Conservation (phyloP, 2,888 invertebrate species). For the Andrena flavipes region DNA sequence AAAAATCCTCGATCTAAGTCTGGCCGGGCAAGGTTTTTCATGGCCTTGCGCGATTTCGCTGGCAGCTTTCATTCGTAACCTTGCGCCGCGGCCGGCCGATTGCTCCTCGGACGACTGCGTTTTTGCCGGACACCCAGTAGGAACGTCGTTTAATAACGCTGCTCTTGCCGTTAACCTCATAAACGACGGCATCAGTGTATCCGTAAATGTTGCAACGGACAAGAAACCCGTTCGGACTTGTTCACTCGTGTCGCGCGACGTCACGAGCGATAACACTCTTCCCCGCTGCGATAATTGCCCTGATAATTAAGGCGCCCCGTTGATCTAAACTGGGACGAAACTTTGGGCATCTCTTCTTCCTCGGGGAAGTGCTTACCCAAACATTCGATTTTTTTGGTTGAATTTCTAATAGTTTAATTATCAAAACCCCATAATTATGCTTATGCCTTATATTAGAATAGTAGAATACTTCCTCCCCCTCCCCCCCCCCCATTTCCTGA, state of each 20-base stretch:
- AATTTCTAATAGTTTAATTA: neutral
- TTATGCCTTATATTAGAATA: neutral
- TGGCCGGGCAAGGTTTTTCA: constrained; percentile 7
- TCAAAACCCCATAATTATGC: no score
- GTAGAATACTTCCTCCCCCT: neutral
- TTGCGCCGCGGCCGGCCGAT: constrained; percentile 27
- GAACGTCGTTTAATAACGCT: constrained; percentile 57
- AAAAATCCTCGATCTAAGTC: constrained; percentile 1
- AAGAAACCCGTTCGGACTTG: constrained; percentile 66
- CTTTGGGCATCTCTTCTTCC: constrained; percentile 29
- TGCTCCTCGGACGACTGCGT: constrained; percentile 18
- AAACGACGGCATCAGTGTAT: constrained; percentile 55
- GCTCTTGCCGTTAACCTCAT: constrained; percentile 64
- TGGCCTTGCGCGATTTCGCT: constrained; percentile 10
- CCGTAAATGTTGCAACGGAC: constrained; percentile 39
- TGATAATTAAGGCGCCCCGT: constrained; percentile 64
- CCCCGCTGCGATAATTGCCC: constrained; percentile 59
- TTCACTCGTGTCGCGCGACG: constrained; percentile 58
- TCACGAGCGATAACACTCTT: constrained; percentile 59
- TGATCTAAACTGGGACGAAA: constrained; percentile 41
- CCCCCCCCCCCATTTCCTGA: neutral
- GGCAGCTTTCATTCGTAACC: constrained; percentile 35
- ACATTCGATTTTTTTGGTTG: no score
- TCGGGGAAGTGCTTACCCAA: no score
- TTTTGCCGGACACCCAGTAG: constrained; percentile 42